These are phyloP conservation scores for Harpagoxenus sublaevis DNA, from an alignment of 2,888 invertebrate species.

Conservation along the genomic window DNA sequence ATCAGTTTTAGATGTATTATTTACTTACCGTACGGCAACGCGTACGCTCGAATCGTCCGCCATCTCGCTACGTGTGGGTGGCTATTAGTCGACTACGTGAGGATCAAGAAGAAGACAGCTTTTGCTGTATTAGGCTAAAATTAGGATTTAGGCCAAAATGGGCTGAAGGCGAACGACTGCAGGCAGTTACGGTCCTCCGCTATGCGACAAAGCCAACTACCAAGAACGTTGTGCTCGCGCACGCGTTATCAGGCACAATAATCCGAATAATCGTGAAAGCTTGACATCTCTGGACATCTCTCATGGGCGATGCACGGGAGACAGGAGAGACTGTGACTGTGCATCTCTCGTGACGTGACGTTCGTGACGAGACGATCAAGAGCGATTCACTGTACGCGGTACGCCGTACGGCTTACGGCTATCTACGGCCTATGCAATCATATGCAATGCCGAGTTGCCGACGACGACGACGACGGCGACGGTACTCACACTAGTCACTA, in stretches of 20 bases:
- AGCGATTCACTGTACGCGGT: background rate
- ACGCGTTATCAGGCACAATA: conserved; percentile 65
- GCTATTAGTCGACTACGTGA: conserved; percentile 54
- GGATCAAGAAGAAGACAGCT: conserved; percentile 17
- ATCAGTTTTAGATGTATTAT: background rate
- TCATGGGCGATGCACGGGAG: conserved; percentile 51
- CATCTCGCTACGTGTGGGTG: conserved; percentile 76
- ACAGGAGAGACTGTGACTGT: no score
- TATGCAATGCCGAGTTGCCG: no score
- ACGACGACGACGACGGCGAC: background rate
- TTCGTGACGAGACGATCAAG: background rate
- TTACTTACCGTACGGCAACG: conserved; percentile 85
- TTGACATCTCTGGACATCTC: conserved; percentile 71
- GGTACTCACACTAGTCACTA: background rate
- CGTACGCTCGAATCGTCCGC: conserved; percentile 85
- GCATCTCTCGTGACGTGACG: conserved; percentile 53
- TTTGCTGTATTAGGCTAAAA: conserved; percentile 46
- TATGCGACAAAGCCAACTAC: conserved; percentile 31
- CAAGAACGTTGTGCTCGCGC: conserved; percentile 59
- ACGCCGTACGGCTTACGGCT: background rate
- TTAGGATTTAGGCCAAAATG: conserved; percentile 51
- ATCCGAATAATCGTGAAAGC: conserved; percentile 48
- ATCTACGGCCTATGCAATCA: no score
- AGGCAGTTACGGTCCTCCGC: conserved; percentile 43
- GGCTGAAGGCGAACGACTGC: conserved; percentile 55